phyloP scores from a whole-genome alignment of 2,113 vertebrate species.

The Myotis yumanensis region DNA sequence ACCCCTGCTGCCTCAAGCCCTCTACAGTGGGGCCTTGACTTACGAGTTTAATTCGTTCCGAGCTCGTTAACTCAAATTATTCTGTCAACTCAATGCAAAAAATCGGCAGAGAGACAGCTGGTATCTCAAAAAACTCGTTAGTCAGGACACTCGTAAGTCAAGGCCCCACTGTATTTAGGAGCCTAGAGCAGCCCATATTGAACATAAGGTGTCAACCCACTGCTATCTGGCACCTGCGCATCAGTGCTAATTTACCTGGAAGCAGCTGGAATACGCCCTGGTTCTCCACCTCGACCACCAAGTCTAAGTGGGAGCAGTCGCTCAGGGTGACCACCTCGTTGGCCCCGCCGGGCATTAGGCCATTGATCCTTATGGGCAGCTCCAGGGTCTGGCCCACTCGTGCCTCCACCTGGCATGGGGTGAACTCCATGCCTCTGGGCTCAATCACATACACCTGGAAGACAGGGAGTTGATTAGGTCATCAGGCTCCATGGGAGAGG shows the following conservation, averaged over 20 bases:
- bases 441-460: conserved; percentile 93
- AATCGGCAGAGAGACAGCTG: too few species aligned
- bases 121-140: too few species aligned
- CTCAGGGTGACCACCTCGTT: conserved; percentile 87
- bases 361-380: conserved; percentile 91
- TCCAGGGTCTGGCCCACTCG: conserved; percentile 88
- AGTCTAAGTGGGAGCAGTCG: conserved; percentile 94
- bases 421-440: conserved; percentile 94
- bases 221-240: fast-evolving
- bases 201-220: fast-evolving
- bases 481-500: fast-evolving
- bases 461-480: background rate
- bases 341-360: conserved; percentile 81
- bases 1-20: background rate
- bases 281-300: conserved; percentile 90
- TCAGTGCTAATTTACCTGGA: conserved; percentile 82
- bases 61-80: too few species aligned
- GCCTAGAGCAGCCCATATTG: too few species aligned
- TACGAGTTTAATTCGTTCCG: too few species aligned
- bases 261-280: conserved; percentile 88
- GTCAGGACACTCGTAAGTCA: too few species aligned
- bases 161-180: too few species aligned
- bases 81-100: too few species aligned
- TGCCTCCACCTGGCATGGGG: conserved; percentile 90
- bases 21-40: too few species aligned